Evolutionary conservation across 2,888 invertebrate genomes (phyloP), one percentile per base, ranked within the genome.

Genomic region (Steinernema hermaphroditum): DNA sequence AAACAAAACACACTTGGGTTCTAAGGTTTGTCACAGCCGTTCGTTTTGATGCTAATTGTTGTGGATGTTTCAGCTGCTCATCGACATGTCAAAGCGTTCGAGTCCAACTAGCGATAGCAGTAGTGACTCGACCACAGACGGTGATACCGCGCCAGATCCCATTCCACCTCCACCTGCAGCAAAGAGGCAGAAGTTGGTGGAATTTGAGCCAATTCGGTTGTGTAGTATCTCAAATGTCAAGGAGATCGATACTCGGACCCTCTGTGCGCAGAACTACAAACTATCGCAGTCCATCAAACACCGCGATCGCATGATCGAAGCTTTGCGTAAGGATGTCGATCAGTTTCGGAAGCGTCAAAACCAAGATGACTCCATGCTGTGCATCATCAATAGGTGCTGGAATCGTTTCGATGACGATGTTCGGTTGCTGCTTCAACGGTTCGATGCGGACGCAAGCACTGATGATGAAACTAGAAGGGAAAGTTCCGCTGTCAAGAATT

Each of bases 371-470:
- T 95, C 96, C 37, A 95, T 98, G 37, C 90, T 97, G 6, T 96
- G 95, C 89, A 95, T 96, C 71, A 95, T 97, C 9, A 97, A 97
- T 89, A 91, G 96, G 76, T 88, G 94, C 87, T 96, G 95, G 95
- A 95, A 94, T 89, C 92, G 94, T 88, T 90, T 97, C 34, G 97
- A 97, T 89, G 97, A 97, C 89, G 96, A 97, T 87, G 94, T 96
- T 80, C 90, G 96, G 79, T 93, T 97, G 16, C 88, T 97, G 73
- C 88, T 97, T 78, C 96, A 96, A 87, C 90, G 96, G 78, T 96
- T 97, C 89, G 96, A 97, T 90, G 94, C 95, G 0, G 96, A 96
- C 88, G 95, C 95, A 14, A 94, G 94, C 4, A 95, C 96, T 89
- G 96, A 96, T 87, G 92, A 92, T 0, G 96, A 96, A 88, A 94